Conservation (phyloP, 2,888 invertebrate species). For the Altica lythri region DNA sequence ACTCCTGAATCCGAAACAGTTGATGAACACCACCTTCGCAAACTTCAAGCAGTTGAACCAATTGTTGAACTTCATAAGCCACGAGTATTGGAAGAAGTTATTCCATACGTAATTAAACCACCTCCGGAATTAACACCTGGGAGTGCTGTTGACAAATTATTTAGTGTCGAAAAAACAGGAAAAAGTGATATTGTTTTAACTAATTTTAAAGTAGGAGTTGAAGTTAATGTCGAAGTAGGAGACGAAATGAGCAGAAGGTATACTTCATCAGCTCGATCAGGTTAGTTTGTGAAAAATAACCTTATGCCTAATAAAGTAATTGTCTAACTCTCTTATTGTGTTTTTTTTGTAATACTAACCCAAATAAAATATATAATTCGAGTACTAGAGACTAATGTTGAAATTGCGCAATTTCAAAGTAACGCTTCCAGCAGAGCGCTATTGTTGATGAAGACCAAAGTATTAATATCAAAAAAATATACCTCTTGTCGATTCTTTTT, state of each 20-base stretch:
- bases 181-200: conserved; percentile 44
- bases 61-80: conserved; percentile 44
- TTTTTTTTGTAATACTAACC: conserved; percentile 8
- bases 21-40: conserved; percentile 37
- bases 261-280: conserved; percentile 46
- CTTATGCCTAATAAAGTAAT: conserved; percentile 31
- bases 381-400: too few species aligned
- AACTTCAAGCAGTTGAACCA: conserved; percentile 46
- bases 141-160: conserved; percentile 46
- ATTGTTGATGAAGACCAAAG: too few species aligned
- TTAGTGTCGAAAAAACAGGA: conserved; percentile 44
- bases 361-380: too few species aligned
- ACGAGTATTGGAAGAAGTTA: conserved; percentile 43
- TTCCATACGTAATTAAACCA: conserved; percentile 43
- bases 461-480: too few species aligned
- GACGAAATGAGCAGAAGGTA: conserved; percentile 53
- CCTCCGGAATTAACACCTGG: conserved; percentile 45
- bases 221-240: conserved; percentile 49
- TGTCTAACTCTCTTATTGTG: conserved; percentile 27
- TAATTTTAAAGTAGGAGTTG: conserved; percentile 49
- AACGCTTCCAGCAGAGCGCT: neutral
- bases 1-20: conserved; percentile 41
- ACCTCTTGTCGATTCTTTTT: too few species aligned
- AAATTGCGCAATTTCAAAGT: neutral
- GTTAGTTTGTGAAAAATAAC: conserved; percentile 41